Percentiles rank a stretch among this genome's conserved stretches.
These are phyloP conservation scores for Myzus persicae DNA, from an alignment of 1,140 invertebrate genomes.

Conservation along the genomic window DNA sequence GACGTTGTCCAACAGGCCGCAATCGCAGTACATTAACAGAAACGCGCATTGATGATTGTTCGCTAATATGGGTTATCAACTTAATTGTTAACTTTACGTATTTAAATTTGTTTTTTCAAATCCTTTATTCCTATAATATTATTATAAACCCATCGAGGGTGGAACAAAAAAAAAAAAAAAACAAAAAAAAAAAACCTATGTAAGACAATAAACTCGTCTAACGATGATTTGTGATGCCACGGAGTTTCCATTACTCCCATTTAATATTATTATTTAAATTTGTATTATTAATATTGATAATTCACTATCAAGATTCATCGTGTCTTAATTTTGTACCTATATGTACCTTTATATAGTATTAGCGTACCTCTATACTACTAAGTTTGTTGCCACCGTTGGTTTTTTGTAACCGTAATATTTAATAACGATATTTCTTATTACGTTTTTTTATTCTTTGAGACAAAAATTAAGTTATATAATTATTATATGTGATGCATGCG, in stretches of 20 bases:
- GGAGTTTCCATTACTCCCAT: not conserved
- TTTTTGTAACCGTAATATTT: not conserved
- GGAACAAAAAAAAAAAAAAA: not conserved
- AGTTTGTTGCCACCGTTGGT: not conserved
- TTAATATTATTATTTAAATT: slow-evolving; percentile 35
- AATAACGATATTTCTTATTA: not conserved
- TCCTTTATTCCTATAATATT: slow-evolving; percentile 49
- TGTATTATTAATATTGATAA: slow-evolving; percentile 32
- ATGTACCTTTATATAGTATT: not conserved
- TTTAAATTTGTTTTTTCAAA: slow-evolving; percentile 36
- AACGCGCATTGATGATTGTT: not conserved
- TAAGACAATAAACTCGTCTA: not conserved
- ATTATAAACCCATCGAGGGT: not conserved
- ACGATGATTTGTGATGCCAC: not conserved
- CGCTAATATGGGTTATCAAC: not conserved
- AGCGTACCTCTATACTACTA: not conserved
- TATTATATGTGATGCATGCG: not conserved
- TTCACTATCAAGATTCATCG: slow-evolving; percentile 22
- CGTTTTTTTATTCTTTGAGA: not conserved
- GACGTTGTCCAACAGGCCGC: not conserved
- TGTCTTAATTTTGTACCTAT: not conserved
- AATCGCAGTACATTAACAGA: slow-evolving; percentile 16
- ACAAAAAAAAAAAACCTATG: not conserved
- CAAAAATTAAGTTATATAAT: slow-evolving; percentile 19
- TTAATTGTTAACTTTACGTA: not conserved